Conservation (phyloP, 2,888 invertebrate genomes). For the Lordiphosa andalusiaca region DNA sequence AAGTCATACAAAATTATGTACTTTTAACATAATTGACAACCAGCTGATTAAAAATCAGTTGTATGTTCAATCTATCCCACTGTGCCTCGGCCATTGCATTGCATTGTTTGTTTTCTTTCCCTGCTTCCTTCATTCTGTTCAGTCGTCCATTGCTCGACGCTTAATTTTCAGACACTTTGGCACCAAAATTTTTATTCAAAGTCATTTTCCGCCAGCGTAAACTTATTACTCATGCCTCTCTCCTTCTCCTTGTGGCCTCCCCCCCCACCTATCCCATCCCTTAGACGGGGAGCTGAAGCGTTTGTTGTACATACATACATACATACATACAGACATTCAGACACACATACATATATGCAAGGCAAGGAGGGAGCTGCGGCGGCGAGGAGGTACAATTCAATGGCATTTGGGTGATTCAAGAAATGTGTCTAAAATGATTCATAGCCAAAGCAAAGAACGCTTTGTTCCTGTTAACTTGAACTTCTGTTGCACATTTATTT, state of each 20-base stretch:
- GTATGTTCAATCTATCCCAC: neutral
- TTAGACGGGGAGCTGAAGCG: too few species aligned
- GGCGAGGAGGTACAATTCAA: neutral
- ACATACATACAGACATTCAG: slow-evolving; percentile 15
- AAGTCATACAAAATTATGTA: too few species aligned
- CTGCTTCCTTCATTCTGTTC: neutral
- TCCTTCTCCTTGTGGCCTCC: neutral
- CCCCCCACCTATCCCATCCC: too few species aligned
- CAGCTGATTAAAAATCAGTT: too few species aligned
- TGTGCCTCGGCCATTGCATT: slow-evolving; percentile 32
- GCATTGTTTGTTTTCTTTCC: slow-evolving; percentile 37
- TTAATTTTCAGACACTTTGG: slow-evolving; percentile 66
- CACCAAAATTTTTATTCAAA: slow-evolving; percentile 59
- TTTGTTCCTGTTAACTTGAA: too few species aligned
- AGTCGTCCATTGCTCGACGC: slow-evolving; percentile 24
- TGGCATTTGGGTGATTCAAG: too few species aligned
- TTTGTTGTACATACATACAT: slow-evolving; percentile 7
- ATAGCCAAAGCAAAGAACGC: too few species aligned
- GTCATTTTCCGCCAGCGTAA: slow-evolving; percentile 57
- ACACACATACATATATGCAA: slow-evolving; percentile 8
- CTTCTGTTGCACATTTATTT: too few species aligned
- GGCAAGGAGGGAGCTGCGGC: too few species aligned
- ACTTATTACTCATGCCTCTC: slow-evolving; percentile 53
- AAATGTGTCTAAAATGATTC: slow-evolving; percentile 1
- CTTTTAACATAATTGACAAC: too few species aligned